Conservation (phyloP, 2,888 invertebrate genomes). For the Ornithoptera priamus region DNA sequence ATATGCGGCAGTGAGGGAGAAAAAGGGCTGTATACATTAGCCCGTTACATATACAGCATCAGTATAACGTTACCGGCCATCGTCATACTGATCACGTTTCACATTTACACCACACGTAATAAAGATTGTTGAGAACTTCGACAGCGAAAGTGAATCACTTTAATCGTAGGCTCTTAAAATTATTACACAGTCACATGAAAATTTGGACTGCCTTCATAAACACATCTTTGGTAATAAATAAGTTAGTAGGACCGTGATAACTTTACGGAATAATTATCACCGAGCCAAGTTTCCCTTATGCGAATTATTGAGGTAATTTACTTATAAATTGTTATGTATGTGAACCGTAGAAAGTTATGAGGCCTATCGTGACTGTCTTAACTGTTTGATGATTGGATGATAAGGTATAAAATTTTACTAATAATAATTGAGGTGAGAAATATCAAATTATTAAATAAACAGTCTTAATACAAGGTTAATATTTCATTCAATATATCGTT, state of each 20-base stretch:
- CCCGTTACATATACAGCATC: constrained; percentile 15
- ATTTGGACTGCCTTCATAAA: constrained; percentile 38
- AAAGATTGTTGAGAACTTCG: constrained; percentile 17
- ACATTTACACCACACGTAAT: constrained; percentile 9
- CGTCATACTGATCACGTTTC: constrained; percentile 23
- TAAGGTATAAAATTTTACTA: background rate
- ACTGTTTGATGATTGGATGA: background rate
- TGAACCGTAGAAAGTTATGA: constrained; percentile 3
- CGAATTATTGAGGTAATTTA: constrained; percentile 20
- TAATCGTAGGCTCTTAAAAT: background rate
- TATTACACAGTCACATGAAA: constrained; percentile 27
- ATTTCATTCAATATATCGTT: too few relatives aligned
- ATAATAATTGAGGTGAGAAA: background rate
- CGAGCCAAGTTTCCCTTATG: constrained; percentile 32
- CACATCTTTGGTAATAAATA: constrained; percentile 39
- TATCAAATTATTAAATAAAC: background rate
- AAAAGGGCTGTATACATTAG: constrained; percentile 22
- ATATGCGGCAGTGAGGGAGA: constrained; percentile 6
- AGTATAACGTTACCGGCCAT: constrained; percentile 19
- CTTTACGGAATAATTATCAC: constrained; percentile 47
- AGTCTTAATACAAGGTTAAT: too few relatives aligned
- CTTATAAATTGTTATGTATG: constrained; percentile 4
- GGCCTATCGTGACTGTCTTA: background rate
- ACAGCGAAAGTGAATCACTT: constrained; percentile 23
- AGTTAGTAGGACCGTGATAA: constrained; percentile 45